Percentiles rank a stretch among this genome's conserved stretches.
These are phyloP conservation scores for Indicator indicator DNA, from an alignment of 2,113 vertebrate genomes.

Conservation along the genomic window DNA sequence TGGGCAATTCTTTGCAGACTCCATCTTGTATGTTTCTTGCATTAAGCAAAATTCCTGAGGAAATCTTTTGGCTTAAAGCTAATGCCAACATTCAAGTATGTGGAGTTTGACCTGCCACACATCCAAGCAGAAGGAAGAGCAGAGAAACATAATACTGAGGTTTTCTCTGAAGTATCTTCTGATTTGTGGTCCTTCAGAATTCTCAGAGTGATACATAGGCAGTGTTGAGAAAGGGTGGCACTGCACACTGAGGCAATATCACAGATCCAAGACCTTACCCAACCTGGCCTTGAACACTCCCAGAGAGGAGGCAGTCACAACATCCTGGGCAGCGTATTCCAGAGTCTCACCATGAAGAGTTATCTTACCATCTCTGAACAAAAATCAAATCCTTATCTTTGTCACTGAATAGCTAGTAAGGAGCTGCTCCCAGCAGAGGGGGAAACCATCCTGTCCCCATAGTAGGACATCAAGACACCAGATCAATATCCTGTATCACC, in stretches of 20 bases:
- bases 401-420: not conserved
- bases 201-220: not conserved
- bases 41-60: constrained; percentile 50
- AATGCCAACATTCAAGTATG: constrained; percentile 30
- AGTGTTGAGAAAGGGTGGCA: constrained; percentile 15
- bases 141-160: not conserved
- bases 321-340: too few species aligned
- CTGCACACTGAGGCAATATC: not conserved
- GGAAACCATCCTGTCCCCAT: not conserved
- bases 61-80: constrained; percentile 25
- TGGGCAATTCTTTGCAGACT: constrained; percentile 19
- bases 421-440: not conserved
- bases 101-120: not conserved
- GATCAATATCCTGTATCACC: not conserved
- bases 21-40: not conserved
- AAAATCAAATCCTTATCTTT: not conserved
- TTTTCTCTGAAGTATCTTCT: not conserved
- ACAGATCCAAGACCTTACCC: too few species aligned
- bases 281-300: too few species aligned
- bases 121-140: not conserved
- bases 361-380: not conserved
- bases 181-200: not conserved
- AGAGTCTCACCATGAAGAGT: not conserved
- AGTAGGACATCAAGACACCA: not conserved
- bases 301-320: too few species aligned